Percentiles rank a stretch among this genome's conserved stretches.
These are phyloP conservation scores for Neostethus bicornis DNA, from an alignment of 2,797 vertebrate species.

Conservation along the genomic window DNA sequence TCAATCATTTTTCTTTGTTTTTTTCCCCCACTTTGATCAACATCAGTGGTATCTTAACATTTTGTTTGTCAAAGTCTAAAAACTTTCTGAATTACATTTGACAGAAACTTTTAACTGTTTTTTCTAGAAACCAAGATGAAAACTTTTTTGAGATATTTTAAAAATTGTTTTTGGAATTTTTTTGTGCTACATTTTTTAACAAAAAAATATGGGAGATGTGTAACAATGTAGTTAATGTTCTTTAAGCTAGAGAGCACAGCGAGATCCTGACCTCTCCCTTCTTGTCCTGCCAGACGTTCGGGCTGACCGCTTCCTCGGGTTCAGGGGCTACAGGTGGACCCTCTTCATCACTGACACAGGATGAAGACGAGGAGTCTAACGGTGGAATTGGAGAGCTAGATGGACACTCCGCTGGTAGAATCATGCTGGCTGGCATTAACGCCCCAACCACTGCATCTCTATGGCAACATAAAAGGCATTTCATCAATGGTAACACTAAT, in stretches of 20 bases:
- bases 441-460: constrained; percentile 95
- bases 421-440: constrained; percentile 97
- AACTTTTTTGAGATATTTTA: no score
- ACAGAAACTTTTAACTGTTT: background rate
- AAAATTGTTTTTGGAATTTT: no score
- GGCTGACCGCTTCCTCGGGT: constrained; percentile 89
- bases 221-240: background rate
- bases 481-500: constrained; percentile 24
- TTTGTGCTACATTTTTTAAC: no score
- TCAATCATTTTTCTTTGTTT: background rate
- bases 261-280: constrained; percentile 86
- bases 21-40: background rate
- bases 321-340: constrained; percentile 82
- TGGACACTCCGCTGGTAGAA: constrained; percentile 92
- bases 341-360: constrained; percentile 86
- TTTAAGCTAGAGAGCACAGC: background rate
- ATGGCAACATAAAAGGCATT: constrained; percentile 18
- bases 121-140: background rate
- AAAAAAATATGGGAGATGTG: no score
- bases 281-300: constrained; percentile 94
- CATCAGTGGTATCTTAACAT: background rate
- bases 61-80: background rate
- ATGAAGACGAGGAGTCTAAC: constrained; percentile 84
- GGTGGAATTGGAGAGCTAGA: constrained; percentile 88
- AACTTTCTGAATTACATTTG: background rate